These are phyloP conservation scores for Helicoverpa armigera DNA, from an alignment of 1,140 invertebrate genomes.

Conservation along the genomic window DNA sequence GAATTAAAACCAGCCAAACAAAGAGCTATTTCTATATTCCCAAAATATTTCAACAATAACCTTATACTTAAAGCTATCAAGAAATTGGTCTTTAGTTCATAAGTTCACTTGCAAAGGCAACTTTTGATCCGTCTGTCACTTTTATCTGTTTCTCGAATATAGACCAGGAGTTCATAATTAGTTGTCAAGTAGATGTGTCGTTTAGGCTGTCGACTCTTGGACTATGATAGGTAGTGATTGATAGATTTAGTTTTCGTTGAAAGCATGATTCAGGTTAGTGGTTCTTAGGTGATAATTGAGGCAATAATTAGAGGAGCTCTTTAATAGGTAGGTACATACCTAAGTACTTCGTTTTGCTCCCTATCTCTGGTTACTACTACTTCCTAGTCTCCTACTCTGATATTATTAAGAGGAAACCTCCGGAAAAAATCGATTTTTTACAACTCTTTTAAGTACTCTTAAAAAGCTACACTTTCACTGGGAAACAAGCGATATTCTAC, in stretches of 20 bases:
- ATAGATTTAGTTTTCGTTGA: slow-evolving; percentile 18
- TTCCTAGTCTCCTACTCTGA: too few species aligned
- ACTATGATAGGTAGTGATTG: slow-evolving; percentile 21
- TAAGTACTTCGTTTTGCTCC: too few species aligned
- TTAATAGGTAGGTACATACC: too few species aligned
- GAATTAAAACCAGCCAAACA: background rate
- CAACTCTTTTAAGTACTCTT: too few species aligned
- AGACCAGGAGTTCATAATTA: slow-evolving; percentile 25
- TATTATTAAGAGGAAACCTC: too few species aligned
- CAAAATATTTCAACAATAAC: background rate
- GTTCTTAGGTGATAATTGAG: too few species aligned
- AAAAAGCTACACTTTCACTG: too few species aligned
- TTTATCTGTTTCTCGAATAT: slow-evolving; percentile 17
- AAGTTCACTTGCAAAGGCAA: background rate
- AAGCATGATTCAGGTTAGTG: background rate
- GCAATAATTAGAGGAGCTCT: too few species aligned
- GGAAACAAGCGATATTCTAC: too few species aligned
- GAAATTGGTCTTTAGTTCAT: slow-evolving; percentile 5
- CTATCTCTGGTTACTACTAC: too few species aligned
- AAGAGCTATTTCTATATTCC: background rate
- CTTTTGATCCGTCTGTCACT: slow-evolving; percentile 17
- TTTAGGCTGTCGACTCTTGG: slow-evolving; percentile 28
- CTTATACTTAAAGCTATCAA: background rate
- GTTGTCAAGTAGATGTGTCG: slow-evolving; percentile 34
- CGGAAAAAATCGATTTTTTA: too few species aligned